Evolutionary conservation across 2,797 vertebrate species (phyloP).

Genomic region (Eospalax fontanierii): DNA sequence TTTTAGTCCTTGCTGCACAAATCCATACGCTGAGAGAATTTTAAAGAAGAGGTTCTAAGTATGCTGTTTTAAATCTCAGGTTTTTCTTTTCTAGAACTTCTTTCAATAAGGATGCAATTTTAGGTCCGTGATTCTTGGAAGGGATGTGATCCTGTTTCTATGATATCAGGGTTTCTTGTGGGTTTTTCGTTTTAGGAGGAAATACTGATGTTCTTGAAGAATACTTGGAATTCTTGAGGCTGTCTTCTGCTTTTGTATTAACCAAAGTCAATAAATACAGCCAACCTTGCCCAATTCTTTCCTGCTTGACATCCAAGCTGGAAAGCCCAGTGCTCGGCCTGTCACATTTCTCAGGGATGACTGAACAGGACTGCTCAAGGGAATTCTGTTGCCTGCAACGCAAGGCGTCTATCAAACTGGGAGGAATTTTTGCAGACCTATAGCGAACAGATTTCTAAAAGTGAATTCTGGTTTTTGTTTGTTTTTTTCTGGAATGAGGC

Average conservation of each 20-base stretch:
- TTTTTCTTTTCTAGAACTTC: slow-evolving; percentile 5
- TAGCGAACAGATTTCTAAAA: slow-evolving; percentile 59
- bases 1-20: background rate
- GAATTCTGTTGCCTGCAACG: slow-evolving; percentile 13
- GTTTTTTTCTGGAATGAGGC: slow-evolving; percentile 41
- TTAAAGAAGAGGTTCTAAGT: background rate
- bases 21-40: background rate
- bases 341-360: background rate
- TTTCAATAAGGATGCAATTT: background rate
- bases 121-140: too few species aligned
- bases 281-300: background rate
- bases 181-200: background rate
- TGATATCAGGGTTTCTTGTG: background rate
- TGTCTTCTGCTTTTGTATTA: background rate
- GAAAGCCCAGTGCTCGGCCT: background rate
- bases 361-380: background rate
- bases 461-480: background rate
- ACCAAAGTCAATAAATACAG: background rate
- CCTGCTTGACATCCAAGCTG: background rate
- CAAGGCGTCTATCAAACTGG: background rate
- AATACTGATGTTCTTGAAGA: slow-evolving; percentile 15
- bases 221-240: background rate
- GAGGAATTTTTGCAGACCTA: background rate
- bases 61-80: background rate
- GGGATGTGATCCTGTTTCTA: too few species aligned